Evolutionary conservation across 1,140 invertebrate species (phyloP).

Genomic region (Ceratoteleas bidentatus): DNA sequence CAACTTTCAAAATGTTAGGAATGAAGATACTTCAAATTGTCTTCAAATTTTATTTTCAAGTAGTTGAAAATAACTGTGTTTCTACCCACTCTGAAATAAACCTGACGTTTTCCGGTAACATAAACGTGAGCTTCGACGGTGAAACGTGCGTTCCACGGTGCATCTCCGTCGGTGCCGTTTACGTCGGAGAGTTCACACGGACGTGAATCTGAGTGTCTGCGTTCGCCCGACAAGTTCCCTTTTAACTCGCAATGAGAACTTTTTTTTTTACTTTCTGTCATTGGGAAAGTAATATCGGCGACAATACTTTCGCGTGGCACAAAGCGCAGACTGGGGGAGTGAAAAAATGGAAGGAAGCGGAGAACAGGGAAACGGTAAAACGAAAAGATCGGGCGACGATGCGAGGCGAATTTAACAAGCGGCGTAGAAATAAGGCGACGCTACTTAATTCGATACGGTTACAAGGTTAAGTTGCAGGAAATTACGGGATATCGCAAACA

Average conservation of each 20-base stretch:
- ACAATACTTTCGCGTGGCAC: constrained; percentile 33
- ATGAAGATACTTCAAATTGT: too few relatives aligned
- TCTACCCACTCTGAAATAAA: too few relatives aligned
- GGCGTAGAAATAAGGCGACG: neutral
- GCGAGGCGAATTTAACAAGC: neutral
- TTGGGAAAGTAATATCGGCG: constrained; percentile 61
- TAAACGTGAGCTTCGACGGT: neutral
- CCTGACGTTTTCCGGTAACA: too few relatives aligned
- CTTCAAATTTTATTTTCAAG: too few relatives aligned
- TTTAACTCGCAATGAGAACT: constrained; percentile 32
- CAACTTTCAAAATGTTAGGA: too few relatives aligned
- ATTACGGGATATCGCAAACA: neutral
- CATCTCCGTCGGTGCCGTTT: constrained; percentile 19
- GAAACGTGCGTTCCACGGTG: constrained; percentile 17
- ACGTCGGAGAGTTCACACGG: constrained; percentile 7
- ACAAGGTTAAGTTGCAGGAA: constrained; percentile 1
- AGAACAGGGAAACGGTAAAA: constrained; percentile 5
- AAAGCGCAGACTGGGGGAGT: constrained; percentile 4
- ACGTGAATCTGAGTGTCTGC: neutral
- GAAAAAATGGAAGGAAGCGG: constrained; percentile 4
- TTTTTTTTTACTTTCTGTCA: too few relatives aligned
- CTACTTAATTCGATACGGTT: constrained; percentile 4
- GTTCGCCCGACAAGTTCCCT: constrained; percentile 19
- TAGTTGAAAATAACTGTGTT: too few relatives aligned
- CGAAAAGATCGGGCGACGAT: neutral